phyloP scores from a whole-genome alignment of 2,797 vertebrate genomes.

The Hybognathus amarus region DNA sequence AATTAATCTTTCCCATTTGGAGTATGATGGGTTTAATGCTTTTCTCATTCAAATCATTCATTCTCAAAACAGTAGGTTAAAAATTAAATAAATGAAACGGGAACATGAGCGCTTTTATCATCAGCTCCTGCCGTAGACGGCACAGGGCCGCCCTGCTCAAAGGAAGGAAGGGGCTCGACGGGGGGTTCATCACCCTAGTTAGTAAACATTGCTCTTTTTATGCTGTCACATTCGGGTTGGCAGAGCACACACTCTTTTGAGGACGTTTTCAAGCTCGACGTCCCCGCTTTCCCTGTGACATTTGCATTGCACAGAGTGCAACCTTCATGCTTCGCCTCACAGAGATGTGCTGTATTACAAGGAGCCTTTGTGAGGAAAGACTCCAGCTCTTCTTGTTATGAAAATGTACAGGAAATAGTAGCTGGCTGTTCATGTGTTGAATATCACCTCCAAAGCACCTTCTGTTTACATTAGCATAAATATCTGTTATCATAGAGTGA shows the following conservation, averaged over 20 bases:
- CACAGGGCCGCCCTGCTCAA: not conserved
- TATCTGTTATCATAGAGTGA: not conserved
- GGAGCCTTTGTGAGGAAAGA: constrained; percentile 27
- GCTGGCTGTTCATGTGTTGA: constrained; percentile 11
- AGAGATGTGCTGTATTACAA: constrained; percentile 41
- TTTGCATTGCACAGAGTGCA: constrained; percentile 51
- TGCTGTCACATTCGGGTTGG: constrained; percentile 32
- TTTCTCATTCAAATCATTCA: constrained; percentile 15
- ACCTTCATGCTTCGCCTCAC: constrained; percentile 52
- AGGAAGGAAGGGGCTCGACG: constrained; percentile 19
- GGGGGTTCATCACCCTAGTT: constrained; percentile 41
- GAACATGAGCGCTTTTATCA: constrained; percentile 38
- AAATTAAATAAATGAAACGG: constrained; percentile 36
- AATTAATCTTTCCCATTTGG: constrained; percentile 33
- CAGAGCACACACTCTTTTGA: constrained; percentile 39
- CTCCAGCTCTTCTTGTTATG: constrained; percentile 18
- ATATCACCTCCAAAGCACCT: constrained; percentile 7
- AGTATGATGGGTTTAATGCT: constrained; percentile 15
- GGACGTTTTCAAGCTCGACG: constrained; percentile 40
- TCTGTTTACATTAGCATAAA: constrained; percentile 25
- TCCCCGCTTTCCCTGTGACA: constrained; percentile 45
- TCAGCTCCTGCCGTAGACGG: constrained; percentile 3
- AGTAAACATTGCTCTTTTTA: constrained; percentile 57
- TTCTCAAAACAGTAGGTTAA: constrained; percentile 16
- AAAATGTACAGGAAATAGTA: constrained; percentile 27